A percentile compares a stretch with the other conserved stretches of the same genome.
Conservation (phyloP, 2,797 vertebrate species). For the Pseudochromis fuscus region DNA sequence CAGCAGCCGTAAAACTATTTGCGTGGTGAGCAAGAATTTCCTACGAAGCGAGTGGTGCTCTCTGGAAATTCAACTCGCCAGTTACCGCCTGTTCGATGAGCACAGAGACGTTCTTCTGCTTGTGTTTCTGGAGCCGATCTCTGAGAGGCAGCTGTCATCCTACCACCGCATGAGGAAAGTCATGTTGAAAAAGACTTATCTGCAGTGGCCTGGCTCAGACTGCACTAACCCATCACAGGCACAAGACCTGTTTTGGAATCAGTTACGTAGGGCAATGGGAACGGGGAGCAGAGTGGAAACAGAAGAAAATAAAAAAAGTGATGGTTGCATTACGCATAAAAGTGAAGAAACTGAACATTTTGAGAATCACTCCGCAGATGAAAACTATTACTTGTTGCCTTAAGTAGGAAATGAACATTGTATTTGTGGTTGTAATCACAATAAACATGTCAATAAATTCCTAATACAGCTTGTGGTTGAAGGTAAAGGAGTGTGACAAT, state of each 20-base stretch:
- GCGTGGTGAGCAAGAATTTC: slow-evolving; percentile 88
- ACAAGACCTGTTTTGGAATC: slow-evolving; percentile 88
- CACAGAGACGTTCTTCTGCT: slow-evolving; percentile 89
- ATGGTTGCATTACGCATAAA: background rate
- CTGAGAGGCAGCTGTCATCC: slow-evolving; percentile 84
- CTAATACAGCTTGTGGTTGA: background rate
- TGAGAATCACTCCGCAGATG: slow-evolving; percentile 50
- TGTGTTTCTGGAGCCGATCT: slow-evolving; percentile 87
- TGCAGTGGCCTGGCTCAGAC: slow-evolving; percentile 86
- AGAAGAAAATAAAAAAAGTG: slow-evolving; percentile 13
- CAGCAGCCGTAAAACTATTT: slow-evolving; percentile 89
- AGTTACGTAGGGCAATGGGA: slow-evolving; percentile 83
- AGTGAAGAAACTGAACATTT: slow-evolving; percentile 36
- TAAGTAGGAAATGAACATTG: slow-evolving; percentile 32
- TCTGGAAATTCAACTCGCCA: slow-evolving; percentile 91
- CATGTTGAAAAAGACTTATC: slow-evolving; percentile 90
- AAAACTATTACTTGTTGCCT: slow-evolving; percentile 65
- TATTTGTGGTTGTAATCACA: background rate
- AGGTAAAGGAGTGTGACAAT: background rate
- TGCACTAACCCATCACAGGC: slow-evolving; percentile 80
- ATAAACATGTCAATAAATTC: background rate
- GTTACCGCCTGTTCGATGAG: slow-evolving; percentile 90
- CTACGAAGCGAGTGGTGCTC: slow-evolving; percentile 92
- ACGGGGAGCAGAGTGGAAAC: slow-evolving; percentile 65
- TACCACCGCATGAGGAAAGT: slow-evolving; percentile 91